Percentiles rank a stretch among this genome's conserved stretches.
Conservation (phyloP, 2,888 invertebrate genomes). For the Cerceris ruficornis region DNA sequence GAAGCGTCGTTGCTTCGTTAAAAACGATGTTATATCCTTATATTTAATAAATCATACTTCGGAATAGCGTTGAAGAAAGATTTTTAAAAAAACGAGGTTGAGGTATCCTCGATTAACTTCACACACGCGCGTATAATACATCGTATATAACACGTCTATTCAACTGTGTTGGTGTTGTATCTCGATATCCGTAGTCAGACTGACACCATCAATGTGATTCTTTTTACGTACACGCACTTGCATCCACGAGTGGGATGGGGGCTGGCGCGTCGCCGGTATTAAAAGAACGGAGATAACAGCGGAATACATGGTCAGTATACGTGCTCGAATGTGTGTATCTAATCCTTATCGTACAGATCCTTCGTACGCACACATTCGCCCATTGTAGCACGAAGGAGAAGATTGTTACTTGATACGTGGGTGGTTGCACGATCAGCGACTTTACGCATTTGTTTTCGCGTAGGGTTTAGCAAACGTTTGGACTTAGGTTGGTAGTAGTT, state of each 20-base stretch:
- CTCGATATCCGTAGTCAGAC: slow-evolving; percentile 18
- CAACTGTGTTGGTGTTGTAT: neutral
- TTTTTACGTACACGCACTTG: slow-evolving; percentile 43
- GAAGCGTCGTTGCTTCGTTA: too few species aligned
- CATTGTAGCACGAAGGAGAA: neutral
- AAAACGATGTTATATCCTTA: too few species aligned
- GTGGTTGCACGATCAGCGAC: slow-evolving; percentile 7
- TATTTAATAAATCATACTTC: too few species aligned
- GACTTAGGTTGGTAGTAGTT: slow-evolving; percentile 55
- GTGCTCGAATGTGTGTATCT: slow-evolving; percentile 9
- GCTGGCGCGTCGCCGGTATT: slow-evolving; percentile 21
- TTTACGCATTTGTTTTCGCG: slow-evolving; percentile 23
- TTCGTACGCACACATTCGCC: neutral
- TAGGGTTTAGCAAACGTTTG: slow-evolving; percentile 33
- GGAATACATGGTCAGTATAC: slow-evolving; percentile 37
- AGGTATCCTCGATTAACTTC: too few species aligned
- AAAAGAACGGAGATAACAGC: slow-evolving; percentile 43
- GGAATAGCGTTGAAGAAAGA: too few species aligned
- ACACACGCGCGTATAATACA: too few species aligned
- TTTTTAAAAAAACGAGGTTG: too few species aligned
- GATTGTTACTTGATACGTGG: slow-evolving; percentile 9
- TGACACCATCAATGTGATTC: slow-evolving; percentile 24
- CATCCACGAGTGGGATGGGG: slow-evolving; percentile 17
- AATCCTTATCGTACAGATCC: neutral
- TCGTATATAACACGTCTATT: too few species aligned